Evolutionary conservation across 30 jellyfish, hydroid and myxozoan genomes (phyloP).

Genomic region (Nemopilema nomurai): DNA sequence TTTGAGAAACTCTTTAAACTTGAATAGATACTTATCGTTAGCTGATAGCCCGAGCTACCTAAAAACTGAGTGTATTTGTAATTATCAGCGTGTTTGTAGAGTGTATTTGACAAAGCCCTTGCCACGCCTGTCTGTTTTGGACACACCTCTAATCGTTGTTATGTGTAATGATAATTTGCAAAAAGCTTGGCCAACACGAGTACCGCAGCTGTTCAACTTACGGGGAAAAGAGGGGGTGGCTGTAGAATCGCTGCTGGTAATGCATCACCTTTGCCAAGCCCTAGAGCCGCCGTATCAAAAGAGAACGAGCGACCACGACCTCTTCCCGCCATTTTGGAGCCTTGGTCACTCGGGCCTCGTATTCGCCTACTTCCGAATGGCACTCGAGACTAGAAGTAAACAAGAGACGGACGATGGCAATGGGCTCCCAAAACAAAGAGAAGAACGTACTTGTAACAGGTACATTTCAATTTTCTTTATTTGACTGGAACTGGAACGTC

Average conservation of each 20-base stretch:
- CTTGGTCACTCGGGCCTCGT: not conserved
- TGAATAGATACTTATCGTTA: too few relatives aligned
- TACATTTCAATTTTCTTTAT: not conserved
- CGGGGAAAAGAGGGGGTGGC: constrained; percentile 95
- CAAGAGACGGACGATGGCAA: not conserved
- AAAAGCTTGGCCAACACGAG: too few relatives aligned
- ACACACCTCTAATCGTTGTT: too few relatives aligned
- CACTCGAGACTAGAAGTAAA: not conserved
- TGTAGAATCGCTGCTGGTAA: constrained; percentile 85
- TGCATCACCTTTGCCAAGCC: constrained; percentile 83
- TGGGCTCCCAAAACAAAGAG: constrained; percentile 3
- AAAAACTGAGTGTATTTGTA: too few relatives aligned
- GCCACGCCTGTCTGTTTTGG: too few relatives aligned
- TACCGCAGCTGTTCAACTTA: too few relatives aligned
- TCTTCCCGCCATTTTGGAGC: constrained; percentile 81
- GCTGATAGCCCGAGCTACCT: too few relatives aligned
- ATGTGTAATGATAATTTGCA: too few relatives aligned
- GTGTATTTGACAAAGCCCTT: too few relatives aligned
- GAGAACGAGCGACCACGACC: constrained; percentile 90
- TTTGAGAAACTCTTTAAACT: too few relatives aligned
- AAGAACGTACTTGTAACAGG: constrained; percentile 27
- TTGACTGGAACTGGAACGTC: not conserved
- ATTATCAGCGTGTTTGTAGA: too few relatives aligned
- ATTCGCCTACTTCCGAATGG: not conserved
- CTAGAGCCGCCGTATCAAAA: constrained; percentile 78